Conservation (phyloP, 64 coral and sea anemone species). For the Astreopora myriophthalma region DNA sequence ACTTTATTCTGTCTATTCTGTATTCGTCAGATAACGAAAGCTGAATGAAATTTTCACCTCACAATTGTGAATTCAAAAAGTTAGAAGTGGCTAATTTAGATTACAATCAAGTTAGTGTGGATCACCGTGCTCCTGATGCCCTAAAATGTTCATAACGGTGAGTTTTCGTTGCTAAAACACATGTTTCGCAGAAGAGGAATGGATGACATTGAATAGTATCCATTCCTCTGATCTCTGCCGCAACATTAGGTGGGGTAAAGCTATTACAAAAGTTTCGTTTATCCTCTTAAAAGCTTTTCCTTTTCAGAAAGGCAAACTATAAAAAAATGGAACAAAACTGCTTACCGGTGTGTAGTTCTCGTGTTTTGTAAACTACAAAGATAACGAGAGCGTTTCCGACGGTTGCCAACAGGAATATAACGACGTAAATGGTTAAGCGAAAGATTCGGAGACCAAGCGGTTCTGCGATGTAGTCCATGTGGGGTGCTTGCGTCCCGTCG, state of each 20-base stretch:
- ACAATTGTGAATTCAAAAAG: too few relatives aligned
- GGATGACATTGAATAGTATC: not conserved
- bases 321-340: not conserved
- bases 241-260: not conserved
- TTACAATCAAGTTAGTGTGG: too few relatives aligned
- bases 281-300: not conserved
- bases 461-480: slow-evolving; percentile 30
- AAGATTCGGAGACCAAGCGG: slow-evolving; percentile 63
- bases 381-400: slow-evolving; percentile 77
- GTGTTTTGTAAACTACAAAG: slow-evolving; percentile 80
- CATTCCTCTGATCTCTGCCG: not conserved
- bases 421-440: slow-evolving; percentile 61
- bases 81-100: too few relatives aligned
- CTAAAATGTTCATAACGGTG: too few relatives aligned
- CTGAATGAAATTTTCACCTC: too few relatives aligned
- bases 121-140: too few relatives aligned
- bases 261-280: not conserved
- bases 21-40: too few relatives aligned
- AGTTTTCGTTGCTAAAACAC: too few relatives aligned
- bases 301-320: not conserved
- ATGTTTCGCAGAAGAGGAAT: not conserved
- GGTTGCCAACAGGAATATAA: slow-evolving; percentile 75
- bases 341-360: slow-evolving; percentile 74
- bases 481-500: not conserved
- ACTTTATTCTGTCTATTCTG: not conserved